These are phyloP conservation scores for Percopsis omiscomaycus DNA, from an alignment of 2,797 vertebrate genomes.

Conservation along the genomic window DNA sequence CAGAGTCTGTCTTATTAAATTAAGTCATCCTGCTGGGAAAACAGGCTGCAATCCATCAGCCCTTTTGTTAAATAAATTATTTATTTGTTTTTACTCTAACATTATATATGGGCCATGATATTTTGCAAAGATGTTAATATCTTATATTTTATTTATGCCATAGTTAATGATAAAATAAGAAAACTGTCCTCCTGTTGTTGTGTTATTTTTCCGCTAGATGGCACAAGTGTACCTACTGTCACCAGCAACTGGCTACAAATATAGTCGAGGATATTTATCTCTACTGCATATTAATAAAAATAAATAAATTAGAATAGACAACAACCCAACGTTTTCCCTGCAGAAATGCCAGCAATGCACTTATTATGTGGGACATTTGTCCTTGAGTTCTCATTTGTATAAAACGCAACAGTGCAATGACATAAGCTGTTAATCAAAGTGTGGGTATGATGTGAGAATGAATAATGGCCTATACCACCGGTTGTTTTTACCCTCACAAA, in stretches of 20 bases:
- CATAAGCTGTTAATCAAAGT: constrained; percentile 17
- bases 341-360: constrained; percentile 11
- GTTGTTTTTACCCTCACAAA: background rate
- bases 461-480: background rate
- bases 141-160: too few species aligned
- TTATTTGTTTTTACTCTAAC: background rate
- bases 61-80: background rate
- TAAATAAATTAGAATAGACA: constrained; percentile 5
- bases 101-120: background rate
- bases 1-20: background rate
- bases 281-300: constrained; percentile 3
- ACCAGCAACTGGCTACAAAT: constrained; percentile 1
- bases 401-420: constrained; percentile 28
- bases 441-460: constrained; percentile 5
- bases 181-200: too few species aligned
- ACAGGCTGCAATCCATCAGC: background rate
- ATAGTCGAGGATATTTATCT: constrained; percentile 8
- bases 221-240: constrained; percentile 28
- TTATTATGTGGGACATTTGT: background rate
- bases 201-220: constrained; percentile 56
- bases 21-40: background rate
- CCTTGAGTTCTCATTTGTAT: constrained; percentile 13
- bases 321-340: background rate
- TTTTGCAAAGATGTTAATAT: too few species aligned
- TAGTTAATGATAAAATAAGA: too few species aligned